Base-by-base conservation (phyloP, 2,888 invertebrate species). In the Acanthosoma haemorrhoidale region DNA sequence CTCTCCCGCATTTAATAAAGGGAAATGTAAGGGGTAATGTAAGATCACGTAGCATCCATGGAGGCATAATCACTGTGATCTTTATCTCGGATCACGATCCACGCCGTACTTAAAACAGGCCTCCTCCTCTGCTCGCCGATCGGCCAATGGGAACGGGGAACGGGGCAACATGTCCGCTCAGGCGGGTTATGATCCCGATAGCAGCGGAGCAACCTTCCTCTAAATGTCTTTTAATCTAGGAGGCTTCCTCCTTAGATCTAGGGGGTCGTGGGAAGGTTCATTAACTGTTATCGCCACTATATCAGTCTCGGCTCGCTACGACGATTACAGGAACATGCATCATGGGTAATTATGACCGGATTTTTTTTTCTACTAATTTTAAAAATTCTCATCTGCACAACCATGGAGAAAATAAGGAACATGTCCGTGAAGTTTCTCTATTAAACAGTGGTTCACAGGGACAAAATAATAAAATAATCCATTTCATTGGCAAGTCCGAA, bases 261-360 rank as follows among this genome's bases (percentile, higher is more conserved):
- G 51, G 51, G 51, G 51, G 51, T 51, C 51, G 51, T 51, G 51
- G 51, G 51, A 51, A 51, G 25, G 51, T 51, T 51, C 51, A 51
- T 51, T 51, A 51, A 51, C 51, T 51, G 51, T 21, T 51, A 11
- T n/a, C n/a, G 25, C 51, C 51, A n/a, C 51, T 25, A 25, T 25
- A n/a, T n/a, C n/a, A n/a, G 51, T 25, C 51, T 25, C n/a, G n/a
- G 51, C 51, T 51, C 51, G 21, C 51, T 4, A 25, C 51, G 51
- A 51, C 51, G 29, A 51, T 51, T 51, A 51, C 51, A 4, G 25
- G 21, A n/a, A 21, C 21, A n/a, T 51, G 51, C 51, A 51, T 51
- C 51, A 51, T 25, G 25, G 51, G n/a, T 51, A 51, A 51, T 51
- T 51, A 25, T 51, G 21, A 21, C 29, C 21, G 13, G 51, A 25